These are phyloP conservation scores for Pseudobourletiella spinata DNA, from an alignment of 1,140 invertebrate genomes.

Conservation along the genomic window DNA sequence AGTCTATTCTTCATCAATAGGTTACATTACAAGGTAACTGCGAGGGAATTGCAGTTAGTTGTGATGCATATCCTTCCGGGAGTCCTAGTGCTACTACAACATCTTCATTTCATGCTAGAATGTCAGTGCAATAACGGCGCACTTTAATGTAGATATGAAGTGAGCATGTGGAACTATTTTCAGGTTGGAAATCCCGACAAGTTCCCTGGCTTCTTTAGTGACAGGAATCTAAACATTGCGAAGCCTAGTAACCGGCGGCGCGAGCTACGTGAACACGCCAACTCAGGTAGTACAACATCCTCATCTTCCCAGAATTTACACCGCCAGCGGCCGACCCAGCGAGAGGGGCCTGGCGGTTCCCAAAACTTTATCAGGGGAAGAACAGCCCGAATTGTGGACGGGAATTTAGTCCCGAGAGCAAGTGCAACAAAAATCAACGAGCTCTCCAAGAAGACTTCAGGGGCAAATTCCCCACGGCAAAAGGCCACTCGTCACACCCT, in stretches of 20 bases:
- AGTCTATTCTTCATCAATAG: conserved; percentile 9
- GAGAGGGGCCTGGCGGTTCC: too few relatives aligned
- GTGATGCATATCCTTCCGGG: too few relatives aligned
- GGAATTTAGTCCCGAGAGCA: background rate
- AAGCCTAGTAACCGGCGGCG: background rate
- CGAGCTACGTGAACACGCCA: background rate
- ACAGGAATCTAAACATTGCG: background rate
- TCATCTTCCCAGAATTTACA: too few relatives aligned
- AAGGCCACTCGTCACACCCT: conserved; percentile 2
- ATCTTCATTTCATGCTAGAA: too few relatives aligned
- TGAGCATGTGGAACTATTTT: background rate
- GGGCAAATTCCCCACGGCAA: background rate
- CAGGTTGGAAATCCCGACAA: background rate
- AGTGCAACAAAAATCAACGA: background rate
- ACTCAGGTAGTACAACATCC: background rate
- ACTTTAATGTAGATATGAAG: background rate
- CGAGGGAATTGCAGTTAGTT: too few relatives aligned
- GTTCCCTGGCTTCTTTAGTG: background rate
- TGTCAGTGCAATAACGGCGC: too few relatives aligned
- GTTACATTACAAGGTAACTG: conserved; percentile 1
- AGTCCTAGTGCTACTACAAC: too few relatives aligned
- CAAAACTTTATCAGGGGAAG: background rate
- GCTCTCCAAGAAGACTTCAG: background rate
- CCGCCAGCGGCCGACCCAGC: too few relatives aligned
- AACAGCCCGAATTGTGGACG: background rate